Evolutionary conservation across 2,113 vertebrate genomes (phyloP), one percentile per base, ranked within the genome.

Genomic region (Falcunculus frontatus): DNA sequence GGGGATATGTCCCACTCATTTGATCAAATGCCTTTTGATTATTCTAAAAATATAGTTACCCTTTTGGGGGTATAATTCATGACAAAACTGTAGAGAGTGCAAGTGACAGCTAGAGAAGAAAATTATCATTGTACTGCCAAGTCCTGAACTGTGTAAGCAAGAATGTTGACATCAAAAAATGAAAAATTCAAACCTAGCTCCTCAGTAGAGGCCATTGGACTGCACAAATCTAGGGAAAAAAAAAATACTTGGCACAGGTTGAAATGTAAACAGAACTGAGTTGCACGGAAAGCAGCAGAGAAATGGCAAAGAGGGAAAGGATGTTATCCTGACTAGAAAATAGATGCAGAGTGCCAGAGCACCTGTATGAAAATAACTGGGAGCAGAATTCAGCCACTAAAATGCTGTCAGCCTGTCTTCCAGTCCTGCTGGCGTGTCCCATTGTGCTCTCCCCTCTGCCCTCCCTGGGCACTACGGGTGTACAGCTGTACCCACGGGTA

Each of bases 41-140:
- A 65, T 73, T 85, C 84, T 87, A 82, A 94, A 94, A 90, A 85
- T 55, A 91, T 7, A 72, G 20, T 53, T 92, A 78, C 16, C 21
- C 50, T 89, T 95, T 49, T 46, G 26, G 39, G 42, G 9, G 2
- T 86, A 42, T 73, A 73, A 33, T 42, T 90, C 3, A 11, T 83
- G 15, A 50, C 42, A 77, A 85, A 87, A 76, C 72, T 64, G 29
- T 32, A n/a, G 26, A 10, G 67, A 89, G 3, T 12, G 6, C 39
- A 93, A 52, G 44, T 82, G 57, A 50, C 84, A 84, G 46, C n/a
- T 69, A 50, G 64, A 44, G 22, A 76, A 65, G 57, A 56, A 84
- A 78, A 82, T 17, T 60, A 16, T 56, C 22, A 17, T 68, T 78
- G 20, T 68, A 84, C 6, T 81, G 37, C 9, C 27, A 89, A 80